Percentiles rank a stretch among this genome's conserved stretches.
Conservation (phyloP, 1,140 invertebrate genomes). For the Homalodisca vitripennis region DNA sequence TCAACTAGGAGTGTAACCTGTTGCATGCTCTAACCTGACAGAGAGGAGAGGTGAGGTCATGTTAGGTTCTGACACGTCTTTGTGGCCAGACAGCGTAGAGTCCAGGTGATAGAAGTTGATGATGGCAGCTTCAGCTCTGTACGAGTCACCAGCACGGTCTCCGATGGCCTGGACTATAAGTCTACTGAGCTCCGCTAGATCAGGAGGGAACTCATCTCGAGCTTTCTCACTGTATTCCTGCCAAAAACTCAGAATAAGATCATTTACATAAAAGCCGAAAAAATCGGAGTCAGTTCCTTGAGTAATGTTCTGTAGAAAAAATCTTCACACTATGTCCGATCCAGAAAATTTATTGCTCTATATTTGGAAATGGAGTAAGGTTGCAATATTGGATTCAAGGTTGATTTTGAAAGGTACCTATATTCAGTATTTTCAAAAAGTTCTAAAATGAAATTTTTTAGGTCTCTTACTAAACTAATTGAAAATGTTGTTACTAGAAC, state of each 20-base stretch:
- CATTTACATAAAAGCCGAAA: too few species aligned
- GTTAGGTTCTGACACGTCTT: slow-evolving; percentile 88
- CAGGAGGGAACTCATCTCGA: slow-evolving; percentile 66
- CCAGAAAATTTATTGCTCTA: neutral
- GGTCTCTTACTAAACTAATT: too few species aligned
- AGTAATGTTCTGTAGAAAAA: neutral
- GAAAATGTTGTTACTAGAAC: too few species aligned
- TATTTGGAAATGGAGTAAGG: neutral
- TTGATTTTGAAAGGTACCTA: too few species aligned
- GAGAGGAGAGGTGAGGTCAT: slow-evolving; percentile 83
- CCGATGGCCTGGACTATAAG: slow-evolving; percentile 63
- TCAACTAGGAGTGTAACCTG: too few species aligned
- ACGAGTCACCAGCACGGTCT: slow-evolving; percentile 51
- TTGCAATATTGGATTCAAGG: too few species aligned
- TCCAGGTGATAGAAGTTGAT: slow-evolving; percentile 93
- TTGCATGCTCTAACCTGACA: slow-evolving; percentile 60
- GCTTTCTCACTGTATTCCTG: slow-evolving; percentile 67
- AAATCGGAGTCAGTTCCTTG: neutral
- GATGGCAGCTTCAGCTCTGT: slow-evolving; percentile 85
- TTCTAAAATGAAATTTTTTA: too few species aligned
- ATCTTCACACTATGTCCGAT: too few species aligned
- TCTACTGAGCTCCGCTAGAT: slow-evolving; percentile 63
- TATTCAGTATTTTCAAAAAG: too few species aligned
- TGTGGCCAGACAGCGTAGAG: slow-evolving; percentile 86
- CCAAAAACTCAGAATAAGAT: too few species aligned